Evolutionary conservation across 2,888 invertebrate species (phyloP).

Genomic region (Galeopsomyia nigrocyanea): DNA sequence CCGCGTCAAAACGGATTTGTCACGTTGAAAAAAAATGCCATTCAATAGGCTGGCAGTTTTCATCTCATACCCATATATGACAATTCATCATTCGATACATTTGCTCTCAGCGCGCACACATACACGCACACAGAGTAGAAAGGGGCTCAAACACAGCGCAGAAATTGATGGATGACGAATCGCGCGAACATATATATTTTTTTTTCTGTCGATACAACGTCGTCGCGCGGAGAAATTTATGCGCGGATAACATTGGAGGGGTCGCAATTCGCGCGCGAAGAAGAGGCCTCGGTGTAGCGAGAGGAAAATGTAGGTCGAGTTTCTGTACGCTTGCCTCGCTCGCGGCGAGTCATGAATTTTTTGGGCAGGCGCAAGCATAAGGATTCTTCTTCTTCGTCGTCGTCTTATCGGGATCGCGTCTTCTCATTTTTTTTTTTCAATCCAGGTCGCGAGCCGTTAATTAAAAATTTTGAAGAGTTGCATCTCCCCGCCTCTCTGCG

Average conservation of each 20-base stretch:
- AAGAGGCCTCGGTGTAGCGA: neutral
- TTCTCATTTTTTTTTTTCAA: too few species aligned
- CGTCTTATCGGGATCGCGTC: too few species aligned
- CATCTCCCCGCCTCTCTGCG: too few species aligned
- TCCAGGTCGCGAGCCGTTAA: too few species aligned
- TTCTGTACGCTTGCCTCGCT: neutral
- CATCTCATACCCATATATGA: too few species aligned
- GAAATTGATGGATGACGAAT: neutral
- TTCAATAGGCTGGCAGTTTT: too few species aligned
- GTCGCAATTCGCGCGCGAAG: too few species aligned
- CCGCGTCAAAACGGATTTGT: conserved; percentile 8
- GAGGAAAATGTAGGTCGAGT: conserved; percentile 37
- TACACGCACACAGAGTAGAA: neutral
- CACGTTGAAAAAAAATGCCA: neutral
- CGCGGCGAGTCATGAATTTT: conserved; percentile 42
- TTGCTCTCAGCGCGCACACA: neutral
- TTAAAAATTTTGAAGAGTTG: too few species aligned
- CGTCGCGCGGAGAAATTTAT: too few species aligned
- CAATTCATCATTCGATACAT: too few species aligned
- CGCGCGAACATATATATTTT: neutral
- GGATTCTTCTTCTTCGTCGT: neutral
- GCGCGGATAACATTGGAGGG: neutral
- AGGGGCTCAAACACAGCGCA: too few species aligned
- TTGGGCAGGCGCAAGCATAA: conserved; percentile 7
- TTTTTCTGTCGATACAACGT: too few species aligned